A percentile compares a stretch with the other conserved stretches of the same genome.
Conservation (phyloP, 2,797 vertebrate genomes). For the Brachymystax lenok region DNA sequence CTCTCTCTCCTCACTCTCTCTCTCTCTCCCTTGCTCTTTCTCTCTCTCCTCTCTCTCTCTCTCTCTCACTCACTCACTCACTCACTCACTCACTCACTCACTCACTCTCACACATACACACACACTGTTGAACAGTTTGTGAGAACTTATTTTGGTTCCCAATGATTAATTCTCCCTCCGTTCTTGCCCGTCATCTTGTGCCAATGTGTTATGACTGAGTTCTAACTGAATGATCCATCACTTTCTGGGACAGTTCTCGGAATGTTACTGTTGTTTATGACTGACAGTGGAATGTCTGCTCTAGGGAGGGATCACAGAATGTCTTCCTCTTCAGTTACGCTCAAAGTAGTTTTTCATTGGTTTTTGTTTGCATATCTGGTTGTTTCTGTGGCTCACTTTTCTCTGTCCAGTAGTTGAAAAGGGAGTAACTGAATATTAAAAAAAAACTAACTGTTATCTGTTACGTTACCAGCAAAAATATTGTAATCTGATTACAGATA, state of each 20-base stretch:
- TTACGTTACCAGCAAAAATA: too few relatives aligned
- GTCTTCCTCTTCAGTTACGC: background rate
- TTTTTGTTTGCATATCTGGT: background rate
- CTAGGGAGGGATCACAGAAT: background rate
- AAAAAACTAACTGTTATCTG: too few relatives aligned
- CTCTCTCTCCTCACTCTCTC: background rate
- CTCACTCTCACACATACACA: background rate
- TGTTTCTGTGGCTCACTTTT: background rate
- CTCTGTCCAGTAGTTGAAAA: background rate
- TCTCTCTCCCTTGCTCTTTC: too few relatives aligned
- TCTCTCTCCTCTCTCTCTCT: too few relatives aligned
- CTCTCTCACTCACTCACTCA: accelerated
- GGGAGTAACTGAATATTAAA: too few relatives aligned
- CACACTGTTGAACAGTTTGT: background rate
- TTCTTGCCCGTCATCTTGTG: background rate
- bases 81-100: background rate
- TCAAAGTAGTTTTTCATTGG: background rate
- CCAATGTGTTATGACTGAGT: background rate
- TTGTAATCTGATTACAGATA: too few relatives aligned
- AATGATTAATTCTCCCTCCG: background rate
- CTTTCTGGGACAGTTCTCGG: background rate
- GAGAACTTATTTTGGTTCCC: background rate
- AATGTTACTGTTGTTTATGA: conserved; percentile 2
- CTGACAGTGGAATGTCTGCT: background rate
- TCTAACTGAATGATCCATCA: background rate